A percentile compares a stretch with the other conserved stretches of the same genome.
These are phyloP conservation scores for Uria aalge DNA, from an alignment of 2,113 vertebrate species.

Conservation along the genomic window DNA sequence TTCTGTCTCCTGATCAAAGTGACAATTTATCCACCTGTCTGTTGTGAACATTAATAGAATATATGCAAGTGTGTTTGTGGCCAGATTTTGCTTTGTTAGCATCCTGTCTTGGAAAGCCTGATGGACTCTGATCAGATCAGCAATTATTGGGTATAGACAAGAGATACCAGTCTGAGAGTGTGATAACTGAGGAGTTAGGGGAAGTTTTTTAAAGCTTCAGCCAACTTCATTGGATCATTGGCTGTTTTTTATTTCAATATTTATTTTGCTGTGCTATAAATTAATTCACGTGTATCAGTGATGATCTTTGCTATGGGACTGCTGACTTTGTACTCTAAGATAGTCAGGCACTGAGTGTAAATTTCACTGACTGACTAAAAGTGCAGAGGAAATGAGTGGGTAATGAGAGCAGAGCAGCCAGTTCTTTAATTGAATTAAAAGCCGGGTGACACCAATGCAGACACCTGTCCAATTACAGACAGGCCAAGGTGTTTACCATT, in stretches of 20 bases:
- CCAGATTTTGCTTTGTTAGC: not conserved
- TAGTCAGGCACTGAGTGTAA: constrained; percentile 76
- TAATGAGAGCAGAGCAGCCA: constrained; percentile 89
- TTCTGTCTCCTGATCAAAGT: not conserved
- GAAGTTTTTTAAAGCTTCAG: not conserved
- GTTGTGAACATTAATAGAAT: not conserved
- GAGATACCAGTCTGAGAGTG: not conserved
- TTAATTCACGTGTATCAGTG: constrained; percentile 2
- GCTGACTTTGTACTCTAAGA: constrained; percentile 74
- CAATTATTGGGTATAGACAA: not conserved
- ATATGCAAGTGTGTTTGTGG: not conserved
- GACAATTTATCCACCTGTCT: not conserved
- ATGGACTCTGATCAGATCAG: not conserved
- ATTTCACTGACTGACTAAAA: constrained; percentile 81
- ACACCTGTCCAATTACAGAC: constrained; percentile 91
- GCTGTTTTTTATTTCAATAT: not conserved
- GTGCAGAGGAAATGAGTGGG: constrained; percentile 87
- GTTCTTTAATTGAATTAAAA: constrained; percentile 99
- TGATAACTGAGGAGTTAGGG: not conserved
- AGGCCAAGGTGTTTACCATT: constrained; percentile 88
- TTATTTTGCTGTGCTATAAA: constrained; percentile 29
- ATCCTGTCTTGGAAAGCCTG: not conserved
- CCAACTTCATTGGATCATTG: not conserved
- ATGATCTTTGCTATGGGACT: constrained; percentile 45
- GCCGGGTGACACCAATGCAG: constrained; percentile 80